Percentiles rank a stretch among this genome's conserved stretches.
Evolutionary conservation across 2,113 vertebrate species (phyloP).

Genomic region (Rhadina sibilatrix): DNA sequence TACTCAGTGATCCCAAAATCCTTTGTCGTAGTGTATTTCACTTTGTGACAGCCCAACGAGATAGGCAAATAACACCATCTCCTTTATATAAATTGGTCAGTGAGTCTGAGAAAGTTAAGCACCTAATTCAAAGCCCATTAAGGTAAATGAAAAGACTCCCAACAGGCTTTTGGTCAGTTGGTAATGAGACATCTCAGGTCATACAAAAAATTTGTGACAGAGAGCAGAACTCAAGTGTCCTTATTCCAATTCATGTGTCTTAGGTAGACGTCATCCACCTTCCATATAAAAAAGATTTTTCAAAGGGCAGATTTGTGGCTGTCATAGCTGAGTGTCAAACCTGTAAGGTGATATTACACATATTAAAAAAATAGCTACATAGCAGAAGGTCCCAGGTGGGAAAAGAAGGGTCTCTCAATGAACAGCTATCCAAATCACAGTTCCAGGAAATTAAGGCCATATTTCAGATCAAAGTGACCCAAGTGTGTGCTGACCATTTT

Average conservation of each 20-base stretch:
- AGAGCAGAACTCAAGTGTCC: constrained; percentile 29
- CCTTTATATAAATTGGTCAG: constrained; percentile 42
- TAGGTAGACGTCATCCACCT: neutral
- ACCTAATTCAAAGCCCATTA: constrained; percentile 56
- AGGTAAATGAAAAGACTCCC: constrained; percentile 56
- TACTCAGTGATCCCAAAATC: constrained; percentile 23
- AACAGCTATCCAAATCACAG: neutral
- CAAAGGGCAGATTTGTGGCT: constrained; percentile 14
- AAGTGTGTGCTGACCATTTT: constrained; percentile 18
- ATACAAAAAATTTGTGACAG: constrained; percentile 49
- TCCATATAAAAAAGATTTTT: neutral
- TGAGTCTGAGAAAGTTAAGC: constrained; percentile 49
- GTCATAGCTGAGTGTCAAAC: neutral
- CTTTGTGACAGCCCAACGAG: neutral
- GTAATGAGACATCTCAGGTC: constrained; percentile 43
- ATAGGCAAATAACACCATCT: constrained; percentile 27
- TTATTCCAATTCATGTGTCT: constrained; percentile 10
- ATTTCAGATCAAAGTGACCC: constrained; percentile 53
- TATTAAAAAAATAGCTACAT: neutral
- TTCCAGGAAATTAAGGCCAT: constrained; percentile 24
- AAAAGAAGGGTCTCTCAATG: neutral
- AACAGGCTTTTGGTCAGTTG: constrained; percentile 44
- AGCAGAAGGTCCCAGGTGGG: constrained; percentile 18
- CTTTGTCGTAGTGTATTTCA: constrained; percentile 24
- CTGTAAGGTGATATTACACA: neutral